Base-by-base conservation (phyloP, 2,113 vertebrate species). In the Galbula dea region DNA sequence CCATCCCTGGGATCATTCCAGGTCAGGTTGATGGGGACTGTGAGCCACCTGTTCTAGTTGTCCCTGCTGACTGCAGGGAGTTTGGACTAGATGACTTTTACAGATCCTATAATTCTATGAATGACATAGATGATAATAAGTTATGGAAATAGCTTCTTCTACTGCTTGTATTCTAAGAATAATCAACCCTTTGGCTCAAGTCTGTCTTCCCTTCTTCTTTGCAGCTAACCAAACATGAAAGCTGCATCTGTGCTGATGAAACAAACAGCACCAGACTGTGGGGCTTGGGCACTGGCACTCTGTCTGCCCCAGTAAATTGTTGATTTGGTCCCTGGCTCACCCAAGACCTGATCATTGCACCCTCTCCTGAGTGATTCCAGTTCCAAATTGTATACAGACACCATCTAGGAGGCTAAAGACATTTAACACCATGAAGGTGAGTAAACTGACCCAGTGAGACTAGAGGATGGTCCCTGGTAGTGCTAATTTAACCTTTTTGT, bases 271-370 rank as follows among this genome's bases (percentile, higher is more conserved):
- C 11, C 32, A 32, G 23, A n/a, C 58, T 20, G 26, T 67, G 66
- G 13, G 10, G n/a, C 24, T 34, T 79, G 86, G 15, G 48, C 17
- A 8, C 22, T n/a, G 49, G 22, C 37, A 29, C 48, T 59, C 58
- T 45, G 8, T 54, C 10, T 78, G 30, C 24, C 13, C 34, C 5
- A 0, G 7, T 39, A 4, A 81, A 16, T 26, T 65, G 10, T 51
- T 82, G 52, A 17, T 1, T 2, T 49, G 34, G 23, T 8, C 65
- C 24, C 27, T 66, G 61, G 16, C 19, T n/a, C 45, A 58, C 2
- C 18, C 1, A 0, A 54, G 15, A 49, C 29, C 8, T 14, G 66
- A 63, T 41, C 39, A 52, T 11, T 1, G 12, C n/a, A 62, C 1
- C 9, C 18, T 30, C 36, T 66, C 41, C 65, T 0, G 1, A 49